phyloP scores from a whole-genome alignment of 2,113 vertebrate species.

The Callipepla californica region DNA sequence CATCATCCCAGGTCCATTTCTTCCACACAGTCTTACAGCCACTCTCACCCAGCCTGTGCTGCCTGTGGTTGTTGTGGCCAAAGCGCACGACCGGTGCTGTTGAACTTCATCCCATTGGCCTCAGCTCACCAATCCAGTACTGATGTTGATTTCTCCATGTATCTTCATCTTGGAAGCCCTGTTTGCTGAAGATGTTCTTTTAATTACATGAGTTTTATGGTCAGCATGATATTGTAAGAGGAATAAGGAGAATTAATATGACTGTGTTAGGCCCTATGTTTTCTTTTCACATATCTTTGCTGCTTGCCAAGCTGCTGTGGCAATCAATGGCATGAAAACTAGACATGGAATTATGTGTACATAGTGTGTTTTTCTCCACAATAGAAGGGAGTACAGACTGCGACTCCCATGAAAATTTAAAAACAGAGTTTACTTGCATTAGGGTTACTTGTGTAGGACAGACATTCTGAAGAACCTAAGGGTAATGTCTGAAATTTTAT shows the following conservation, averaged over 20 bases:
- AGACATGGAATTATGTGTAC: background rate
- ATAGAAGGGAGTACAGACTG: background rate
- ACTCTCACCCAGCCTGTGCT: no score
- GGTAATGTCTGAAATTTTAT: background rate
- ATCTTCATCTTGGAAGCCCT: slow-evolving; percentile 3
- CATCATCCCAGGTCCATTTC: no score
- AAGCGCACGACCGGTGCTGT: no score
- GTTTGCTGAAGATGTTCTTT: slow-evolving; percentile 8
- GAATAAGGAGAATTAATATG: slow-evolving; percentile 15
- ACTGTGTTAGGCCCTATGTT: slow-evolving; percentile 41
- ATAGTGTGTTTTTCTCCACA: background rate
- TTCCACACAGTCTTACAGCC: no score
- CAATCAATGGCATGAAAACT: background rate
- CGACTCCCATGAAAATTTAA: background rate
- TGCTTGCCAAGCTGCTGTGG: slow-evolving; percentile 25
- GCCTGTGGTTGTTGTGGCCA: no score
- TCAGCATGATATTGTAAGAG: background rate
- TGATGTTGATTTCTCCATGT: background rate
- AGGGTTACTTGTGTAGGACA: background rate
- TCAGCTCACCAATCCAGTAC: background rate
- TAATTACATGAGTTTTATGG: background rate
- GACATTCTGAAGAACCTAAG: background rate
- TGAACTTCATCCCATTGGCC: no score
- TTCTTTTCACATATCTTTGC: slow-evolving; percentile 31
- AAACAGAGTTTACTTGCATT: background rate